Evolutionary conservation across 2,888 invertebrate genomes (phyloP).

Genomic region (Parelbella ahira): DNA sequence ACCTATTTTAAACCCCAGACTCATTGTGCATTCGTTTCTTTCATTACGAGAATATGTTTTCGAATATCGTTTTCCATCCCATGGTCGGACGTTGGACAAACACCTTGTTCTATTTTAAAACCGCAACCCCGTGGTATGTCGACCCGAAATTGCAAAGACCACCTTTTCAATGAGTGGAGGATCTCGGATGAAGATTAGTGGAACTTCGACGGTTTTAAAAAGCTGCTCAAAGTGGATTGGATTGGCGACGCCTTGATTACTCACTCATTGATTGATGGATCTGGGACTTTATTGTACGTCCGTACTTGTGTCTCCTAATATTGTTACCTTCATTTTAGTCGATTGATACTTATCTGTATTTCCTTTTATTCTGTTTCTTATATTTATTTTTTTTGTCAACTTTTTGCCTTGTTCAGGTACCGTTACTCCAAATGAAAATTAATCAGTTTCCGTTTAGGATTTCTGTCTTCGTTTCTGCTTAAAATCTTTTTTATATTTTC

Average conservation of each 20-base stretch:
- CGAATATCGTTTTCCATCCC: background rate
- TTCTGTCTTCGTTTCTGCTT: too few species aligned
- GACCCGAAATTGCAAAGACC: constrained; percentile 33
- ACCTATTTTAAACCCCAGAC: too few species aligned
- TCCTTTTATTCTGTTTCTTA: background rate
- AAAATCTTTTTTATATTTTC: too few species aligned
- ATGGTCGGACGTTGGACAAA: constrained; percentile 21
- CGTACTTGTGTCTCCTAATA: background rate
- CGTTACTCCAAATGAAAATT: too few species aligned
- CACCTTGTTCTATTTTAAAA: constrained; percentile 33
- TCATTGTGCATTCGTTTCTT: too few species aligned
- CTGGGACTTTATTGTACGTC: background rate
- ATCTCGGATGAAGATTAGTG: constrained; percentile 34
- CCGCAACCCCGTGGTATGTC: constrained; percentile 31
- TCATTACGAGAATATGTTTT: too few species aligned
- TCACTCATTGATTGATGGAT: constrained; percentile 12
- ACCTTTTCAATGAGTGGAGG: constrained; percentile 30
- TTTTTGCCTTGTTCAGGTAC: too few species aligned
- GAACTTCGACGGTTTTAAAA: constrained; percentile 26
- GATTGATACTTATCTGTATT: background rate
- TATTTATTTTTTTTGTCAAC: too few species aligned
- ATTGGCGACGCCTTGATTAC: constrained; percentile 8
- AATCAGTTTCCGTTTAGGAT: too few species aligned
- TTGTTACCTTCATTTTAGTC: background rate
- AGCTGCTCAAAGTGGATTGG: constrained; percentile 13